Base-by-base conservation (phyloP, 2,888 invertebrate genomes). In the Caenorhabditis imperialis region DNA sequence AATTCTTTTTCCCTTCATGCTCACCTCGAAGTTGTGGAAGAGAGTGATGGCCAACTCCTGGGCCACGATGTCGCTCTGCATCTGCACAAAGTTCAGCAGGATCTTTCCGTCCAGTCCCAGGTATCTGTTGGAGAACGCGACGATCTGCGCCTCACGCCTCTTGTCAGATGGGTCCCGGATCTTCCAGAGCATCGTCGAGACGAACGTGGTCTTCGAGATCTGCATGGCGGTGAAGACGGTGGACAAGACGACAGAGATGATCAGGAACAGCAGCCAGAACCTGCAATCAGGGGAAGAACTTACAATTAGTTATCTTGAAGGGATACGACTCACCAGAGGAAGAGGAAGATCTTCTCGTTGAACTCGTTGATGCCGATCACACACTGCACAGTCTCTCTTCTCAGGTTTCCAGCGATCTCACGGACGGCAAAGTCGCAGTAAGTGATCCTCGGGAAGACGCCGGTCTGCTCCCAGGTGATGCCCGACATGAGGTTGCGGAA, bases 261-360 rank as follows among this genome's bases (percentile, higher is more conserved):
- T 84, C 3, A 89, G 88, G 51, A 90, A 88, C 6, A 90, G 88
- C 62, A 90, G 86, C 90, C 90, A 90, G 82, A 90, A 53, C 57
- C 57, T 65, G 25, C 27, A 57, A 40, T 8, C 5, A 40, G 30
- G 7, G 10, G 30, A 8, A 14, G 14, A 40, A 18, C 14, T 6
- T 40, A 6, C 40, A 74, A 70, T 30, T 30, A 30, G 10, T 30
- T 30, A 10, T 10, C 30, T 6, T 30, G 30, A 6, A 6, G 7
- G 6, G 30, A 30, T 7, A 10, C 30, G 18, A 44, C 38, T 70
- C 7, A 60, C 67, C 67, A 74, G 27, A 74, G 47, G 74, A 74
- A 74, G 8, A 69, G 50, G 47, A 81, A 81, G 63, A 85, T 83
- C 50, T 85, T 85, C 61, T 85, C 85, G 57, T 85, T 85, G 78